Base-by-base conservation (phyloP, 30 jellyfish, hydroid and myxozoan genomes). In the Clytia hemisphaerica region DNA sequence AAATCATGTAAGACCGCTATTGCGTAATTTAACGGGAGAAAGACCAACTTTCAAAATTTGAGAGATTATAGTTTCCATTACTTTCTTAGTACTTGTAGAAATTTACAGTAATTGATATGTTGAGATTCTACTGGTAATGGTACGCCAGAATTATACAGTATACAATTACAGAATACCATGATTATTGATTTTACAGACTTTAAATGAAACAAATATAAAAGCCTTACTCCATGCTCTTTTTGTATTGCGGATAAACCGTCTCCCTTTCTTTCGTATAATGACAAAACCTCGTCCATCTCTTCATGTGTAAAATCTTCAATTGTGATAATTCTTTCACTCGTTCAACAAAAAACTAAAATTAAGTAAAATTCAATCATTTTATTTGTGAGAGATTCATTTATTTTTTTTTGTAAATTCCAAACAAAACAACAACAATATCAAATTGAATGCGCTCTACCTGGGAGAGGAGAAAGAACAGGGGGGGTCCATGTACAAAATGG, bases 221-320 rank as follows among this genome's bases (percentile, higher is more conserved):
- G 27, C 60, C 73, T 75, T 68, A 83, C 95, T 76, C 77, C 15
- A 83, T 44, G 35, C 95, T 60, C 37, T 83, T 61, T 32, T 45
- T 72, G 63, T 67, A 83, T 25, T 75, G 68, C 24, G 85, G 82
- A 63, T 67, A 83, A 6, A 75, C 42, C 19, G 72, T 42, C 34
- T 65, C 84, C 35, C 64, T 76, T 15, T 82, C 78, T 45, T 76
- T 75, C 67, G 93, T 70, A 78, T 83, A 80, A 57, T 82, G 55
- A 64, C 95, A 83, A 58, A 72, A 74, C 28, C 95, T 79, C 4
- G 92, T 74, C 95, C 95, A 83, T 26, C 95, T 45, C 21, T 75
- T 49, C 82, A 75, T 75, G 70, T 83, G 95, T 87, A 83, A 55
- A 16, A 71, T 58, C 35, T 68, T 83, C 46, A 79, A 58, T 47